phyloP scores from a whole-genome alignment of 1,140 invertebrate genomes.

The Drosophila jambulina region DNA sequence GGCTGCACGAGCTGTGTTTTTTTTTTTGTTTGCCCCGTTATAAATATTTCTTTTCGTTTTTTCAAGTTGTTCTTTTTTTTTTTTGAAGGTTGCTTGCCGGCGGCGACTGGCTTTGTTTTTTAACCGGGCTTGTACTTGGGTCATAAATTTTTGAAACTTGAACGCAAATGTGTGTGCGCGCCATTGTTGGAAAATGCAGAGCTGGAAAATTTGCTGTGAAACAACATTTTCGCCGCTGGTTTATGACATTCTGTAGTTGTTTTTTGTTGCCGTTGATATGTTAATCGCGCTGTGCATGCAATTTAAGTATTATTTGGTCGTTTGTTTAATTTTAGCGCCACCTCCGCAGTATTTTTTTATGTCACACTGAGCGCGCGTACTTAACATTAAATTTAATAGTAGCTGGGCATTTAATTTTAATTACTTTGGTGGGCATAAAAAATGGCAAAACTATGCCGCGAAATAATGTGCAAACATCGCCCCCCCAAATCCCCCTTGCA shows the following conservation, averaged over 20 bases:
- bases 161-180: conserved; percentile 53
- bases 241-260: conserved; percentile 38
- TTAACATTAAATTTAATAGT: conserved; percentile 34
- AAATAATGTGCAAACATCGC: conserved; percentile 44
- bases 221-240: conserved; percentile 50
- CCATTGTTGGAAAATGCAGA: conserved; percentile 57
- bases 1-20: conserved; percentile 51
- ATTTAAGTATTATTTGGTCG: conserved; percentile 70
- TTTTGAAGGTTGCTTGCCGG: conserved; percentile 39
- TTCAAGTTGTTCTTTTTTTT: conserved; percentile 18
- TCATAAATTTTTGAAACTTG: conserved; percentile 77
- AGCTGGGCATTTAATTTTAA: conserved; percentile 58
- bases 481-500: not conserved
- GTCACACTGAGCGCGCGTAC: conserved; percentile 21
- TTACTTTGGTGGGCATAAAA: conserved; percentile 39
- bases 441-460: conserved; percentile 54
- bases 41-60: conserved; percentile 18
- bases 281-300: conserved; percentile 74
- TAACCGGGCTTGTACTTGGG: conserved; percentile 64
- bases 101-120: conserved; percentile 48
- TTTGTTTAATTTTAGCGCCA: conserved; percentile 60
- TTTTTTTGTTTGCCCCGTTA: conserved; percentile 19
- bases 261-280: conserved; percentile 67
- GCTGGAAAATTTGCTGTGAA: conserved; percentile 69
- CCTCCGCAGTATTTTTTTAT: conserved; percentile 31